Conservation (phyloP, 2,888 invertebrate species). For the Teleiodes luculella region DNA sequence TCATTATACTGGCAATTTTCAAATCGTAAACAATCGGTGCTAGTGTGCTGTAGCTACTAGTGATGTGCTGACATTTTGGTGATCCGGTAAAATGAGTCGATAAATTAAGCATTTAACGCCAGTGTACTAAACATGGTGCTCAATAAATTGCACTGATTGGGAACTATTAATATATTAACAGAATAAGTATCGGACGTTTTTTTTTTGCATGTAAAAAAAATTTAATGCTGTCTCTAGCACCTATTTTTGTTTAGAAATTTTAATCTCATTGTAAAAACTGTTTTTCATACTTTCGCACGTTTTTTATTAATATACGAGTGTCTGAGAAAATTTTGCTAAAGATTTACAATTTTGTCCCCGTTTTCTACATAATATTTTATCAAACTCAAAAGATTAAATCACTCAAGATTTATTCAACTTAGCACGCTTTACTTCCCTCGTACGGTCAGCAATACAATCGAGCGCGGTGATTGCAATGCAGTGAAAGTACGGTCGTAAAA, state of each 20-base stretch:
- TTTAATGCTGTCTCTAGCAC: no score
- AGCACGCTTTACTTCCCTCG: not conserved
- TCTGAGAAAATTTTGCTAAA: no score
- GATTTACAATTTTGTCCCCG: not conserved
- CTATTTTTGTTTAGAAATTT: no score
- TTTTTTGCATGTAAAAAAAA: no score
- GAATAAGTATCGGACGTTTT: no score
- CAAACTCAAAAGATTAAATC: not conserved
- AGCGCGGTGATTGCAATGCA: conserved; percentile 34
- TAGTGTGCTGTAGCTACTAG: conserved; percentile 12
- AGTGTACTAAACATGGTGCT: no score
- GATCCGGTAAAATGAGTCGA: not conserved
- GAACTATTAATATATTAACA: no score
- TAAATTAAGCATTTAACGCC: not conserved
- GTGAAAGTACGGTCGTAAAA: conserved; percentile 63
- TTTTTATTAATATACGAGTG: no score
- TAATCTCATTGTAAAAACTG: no score
- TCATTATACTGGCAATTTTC: conserved; percentile 35
- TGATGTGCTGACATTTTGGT: not conserved
- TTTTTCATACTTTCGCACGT: no score
- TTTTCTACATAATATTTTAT: not conserved
- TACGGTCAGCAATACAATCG: conserved; percentile 35
- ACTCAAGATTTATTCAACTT: not conserved
- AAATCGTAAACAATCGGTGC: conserved; percentile 42
- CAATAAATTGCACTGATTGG: no score